Evolutionary conservation across 2,888 invertebrate genomes (phyloP).

Genomic region (Drosophila flavopinicola): DNA sequence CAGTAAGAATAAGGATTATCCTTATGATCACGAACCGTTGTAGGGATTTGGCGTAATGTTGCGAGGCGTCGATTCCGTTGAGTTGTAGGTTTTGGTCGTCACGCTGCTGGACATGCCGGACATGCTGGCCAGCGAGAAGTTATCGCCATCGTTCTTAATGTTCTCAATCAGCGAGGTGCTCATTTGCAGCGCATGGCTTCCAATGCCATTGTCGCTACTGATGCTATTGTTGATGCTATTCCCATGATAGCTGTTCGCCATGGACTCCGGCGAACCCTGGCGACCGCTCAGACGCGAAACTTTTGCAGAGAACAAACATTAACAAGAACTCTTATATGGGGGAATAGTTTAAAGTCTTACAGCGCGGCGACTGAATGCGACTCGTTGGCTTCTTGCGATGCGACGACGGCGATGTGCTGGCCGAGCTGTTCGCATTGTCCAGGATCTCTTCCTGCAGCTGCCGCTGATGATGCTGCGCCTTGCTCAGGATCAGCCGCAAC

Average conservation of each 20-base stretch:
- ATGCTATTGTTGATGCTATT: conserved; percentile 80
- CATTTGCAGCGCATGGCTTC: conserved; percentile 82
- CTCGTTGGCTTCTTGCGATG: conserved; percentile 83
- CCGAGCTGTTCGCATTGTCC: conserved; percentile 82
- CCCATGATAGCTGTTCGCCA: conserved; percentile 89
- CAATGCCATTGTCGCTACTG: conserved; percentile 75
- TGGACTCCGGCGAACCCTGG: conserved; percentile 89
- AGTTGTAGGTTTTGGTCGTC: conserved; percentile 79
- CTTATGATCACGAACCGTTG: conserved; percentile 69
- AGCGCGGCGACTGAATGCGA: conserved; percentile 84
- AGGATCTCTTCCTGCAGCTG: conserved; percentile 90
- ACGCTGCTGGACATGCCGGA: conserved; percentile 75
- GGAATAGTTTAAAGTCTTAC: conserved; percentile 60
- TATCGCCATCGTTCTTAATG: conserved; percentile 85
- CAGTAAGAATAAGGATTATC: not conserved
- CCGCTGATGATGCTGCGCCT: conserved; percentile 95
- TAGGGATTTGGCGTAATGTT: conserved; percentile 83
- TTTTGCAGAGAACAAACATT: conserved; percentile 56
- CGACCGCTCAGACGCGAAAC: conserved; percentile 84
- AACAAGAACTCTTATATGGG: conserved; percentile 22
- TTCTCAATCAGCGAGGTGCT: conserved; percentile 84
- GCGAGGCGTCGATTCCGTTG: conserved; percentile 83
- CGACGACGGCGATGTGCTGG: conserved; percentile 84
- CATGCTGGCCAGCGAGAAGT: conserved; percentile 80
- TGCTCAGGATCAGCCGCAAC: conserved; percentile 92